A percentile compares a stretch with the other conserved stretches of the same genome.
Conservation (phyloP, 2,797 vertebrate species). For the Benthosema pterotum region DNA sequence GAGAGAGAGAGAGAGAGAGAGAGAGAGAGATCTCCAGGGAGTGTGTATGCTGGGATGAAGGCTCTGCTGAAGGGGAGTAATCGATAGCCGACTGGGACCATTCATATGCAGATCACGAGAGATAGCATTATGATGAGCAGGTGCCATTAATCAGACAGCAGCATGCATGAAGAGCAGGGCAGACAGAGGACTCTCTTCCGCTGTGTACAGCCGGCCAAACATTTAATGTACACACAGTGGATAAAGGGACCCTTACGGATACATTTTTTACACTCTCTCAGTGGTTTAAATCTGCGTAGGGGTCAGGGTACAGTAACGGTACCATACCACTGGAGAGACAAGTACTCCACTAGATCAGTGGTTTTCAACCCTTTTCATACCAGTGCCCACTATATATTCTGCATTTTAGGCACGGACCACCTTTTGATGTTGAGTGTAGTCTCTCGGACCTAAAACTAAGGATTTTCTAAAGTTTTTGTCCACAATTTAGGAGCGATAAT, state of each 20-base stretch:
- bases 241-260: background rate
- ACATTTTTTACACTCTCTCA: background rate
- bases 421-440: no score
- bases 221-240: no score
- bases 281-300: no score
- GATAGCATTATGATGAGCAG: conserved; percentile 83
- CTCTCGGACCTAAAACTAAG: no score
- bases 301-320: no score
- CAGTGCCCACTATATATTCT: no score
- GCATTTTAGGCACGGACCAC: no score
- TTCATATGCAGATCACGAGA: conserved; percentile 84
- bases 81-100: conserved; percentile 74
- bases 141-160: conserved; percentile 78
- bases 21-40: conserved; percentile 36
- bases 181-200: conserved; percentile 35
- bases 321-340: conserved; percentile 8
- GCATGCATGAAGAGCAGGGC: conserved; percentile 41
- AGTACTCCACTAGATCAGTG: background rate
- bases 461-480: no score
- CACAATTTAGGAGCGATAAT: no score
- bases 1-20: background rate
- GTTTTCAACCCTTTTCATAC: no score
- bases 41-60: conserved; percentile 59
- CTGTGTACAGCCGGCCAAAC: background rate
- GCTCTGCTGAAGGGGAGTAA: conserved; percentile 54